Percentiles rank a stretch among this genome's conserved stretches.
Evolutionary conservation across 2,113 vertebrate species (phyloP).

Genomic region (Sus scrofa): T2T-Sscrofa CM000817.6:91012501-91013000

Average conservation of each 20-base stretch:
- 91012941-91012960: rapidly evolving
- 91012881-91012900: not conserved
- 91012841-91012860: not conserved
- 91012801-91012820: not conserved
- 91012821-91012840: rapidly evolving
- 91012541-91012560: not conserved
- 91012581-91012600: not conserved
- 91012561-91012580: no score
- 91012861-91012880: not conserved
- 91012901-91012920: rapidly evolving
- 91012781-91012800: not conserved
- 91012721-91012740: rapidly evolving
- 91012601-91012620: rapidly evolving
- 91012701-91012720: rapidly evolving
- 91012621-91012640: not conserved
- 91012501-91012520: not conserved
- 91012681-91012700: not conserved
- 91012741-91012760: rapidly evolving
- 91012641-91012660: not conserved
- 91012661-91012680: rapidly evolving
- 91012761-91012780: rapidly evolving
- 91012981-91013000: not conserved
- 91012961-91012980: not conserved
- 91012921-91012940: not conserved
- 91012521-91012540: rapidly evolving